Evolutionary conservation across 2,113 vertebrate genomes (phyloP), one percentile per base, ranked within the genome.

Genomic region (Aegithalos caudatus): DNA sequence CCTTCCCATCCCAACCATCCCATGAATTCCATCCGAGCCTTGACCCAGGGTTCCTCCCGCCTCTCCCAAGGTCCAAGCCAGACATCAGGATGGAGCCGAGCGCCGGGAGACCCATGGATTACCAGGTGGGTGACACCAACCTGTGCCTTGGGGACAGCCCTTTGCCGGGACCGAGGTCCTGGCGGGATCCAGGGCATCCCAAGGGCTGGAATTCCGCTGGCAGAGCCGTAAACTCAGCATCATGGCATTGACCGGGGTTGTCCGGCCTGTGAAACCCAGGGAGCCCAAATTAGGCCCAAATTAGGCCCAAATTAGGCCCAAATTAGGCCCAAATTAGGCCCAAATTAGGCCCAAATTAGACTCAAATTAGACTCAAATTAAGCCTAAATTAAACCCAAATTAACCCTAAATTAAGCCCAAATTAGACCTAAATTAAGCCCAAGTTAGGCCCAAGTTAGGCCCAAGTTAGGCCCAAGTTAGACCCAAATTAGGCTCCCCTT

Each of bases 81-180:
- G 99, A 99, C 92, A 99, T 99, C 83, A 99, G 99, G 97, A 99
- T 99, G 99, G 99, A 99, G 92, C 99, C 99, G 0, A 98, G 98
- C 18, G 98, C 99, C 1, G 99, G 99, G 24, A 97, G 99, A 65
- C 99, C 99, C 9, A 98, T 99, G 98, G 99, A 99, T 96, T 99
- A 99, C 95, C 99, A 99, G 98, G 99, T 99, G 81, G 95, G 98
- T 90, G 57, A 67, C 18, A 9, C 11, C 0, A 0, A 1, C 12
- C 19, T 7, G 22, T 7, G 70, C 2, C 33, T 20, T 2, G 61
- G 60, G 60, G 82, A 40, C 70, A 24, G n/a, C 3, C 2, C 1
- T 24, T 11, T 1, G 7, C 33, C 9, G 38, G 38, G 6, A 22
- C 81, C 0, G 8, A 57, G 13, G n/a, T n/a, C n/a, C n/a, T n/a